Percentiles rank a stretch among this genome's conserved stretches.
Evolutionary conservation across 2,888 invertebrate species (phyloP).

Genomic region (Gari tellinella): DNA sequence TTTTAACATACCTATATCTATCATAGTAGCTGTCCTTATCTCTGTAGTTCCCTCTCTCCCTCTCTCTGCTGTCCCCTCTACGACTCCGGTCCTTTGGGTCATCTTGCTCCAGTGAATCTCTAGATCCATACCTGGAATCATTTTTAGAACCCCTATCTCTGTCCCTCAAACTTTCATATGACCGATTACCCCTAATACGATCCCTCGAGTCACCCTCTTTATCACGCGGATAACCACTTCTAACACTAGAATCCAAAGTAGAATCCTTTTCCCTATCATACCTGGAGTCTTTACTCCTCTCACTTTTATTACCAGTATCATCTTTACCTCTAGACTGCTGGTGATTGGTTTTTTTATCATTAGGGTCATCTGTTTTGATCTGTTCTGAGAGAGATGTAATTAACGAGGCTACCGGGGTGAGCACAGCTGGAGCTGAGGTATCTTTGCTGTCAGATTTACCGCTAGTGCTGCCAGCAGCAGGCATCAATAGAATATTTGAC

Average conservation of each 20-base stretch:
- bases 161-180: conserved; percentile 49
- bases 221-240: background rate
- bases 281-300: conserved; percentile 18
- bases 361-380: conserved; percentile 41
- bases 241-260: background rate
- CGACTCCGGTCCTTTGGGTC: conserved; percentile 41
- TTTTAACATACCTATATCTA: conserved; percentile 54
- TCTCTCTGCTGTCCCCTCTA: conserved; percentile 45
- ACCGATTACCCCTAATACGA: conserved; percentile 44
- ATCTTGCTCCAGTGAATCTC: conserved; percentile 49
- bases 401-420: conserved; percentile 58
- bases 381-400: conserved; percentile 65
- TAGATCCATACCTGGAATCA: conserved; percentile 50
- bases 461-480: conserved; percentile 55
- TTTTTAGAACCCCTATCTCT: conserved; percentile 51
- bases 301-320: conserved; percentile 17
- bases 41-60: conserved; percentile 40
- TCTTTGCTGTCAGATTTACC: background rate
- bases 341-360: conserved; percentile 3
- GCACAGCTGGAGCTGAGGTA: conserved; percentile 33
- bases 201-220: conserved; percentile 46
- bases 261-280: conserved; percentile 37
- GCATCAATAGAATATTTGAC: conserved; percentile 72
- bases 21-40: conserved; percentile 49
- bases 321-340: conserved; percentile 14